Evolutionary conservation across 2,888 invertebrate genomes (phyloP).

Genomic region (Salticus scenicus): DNA sequence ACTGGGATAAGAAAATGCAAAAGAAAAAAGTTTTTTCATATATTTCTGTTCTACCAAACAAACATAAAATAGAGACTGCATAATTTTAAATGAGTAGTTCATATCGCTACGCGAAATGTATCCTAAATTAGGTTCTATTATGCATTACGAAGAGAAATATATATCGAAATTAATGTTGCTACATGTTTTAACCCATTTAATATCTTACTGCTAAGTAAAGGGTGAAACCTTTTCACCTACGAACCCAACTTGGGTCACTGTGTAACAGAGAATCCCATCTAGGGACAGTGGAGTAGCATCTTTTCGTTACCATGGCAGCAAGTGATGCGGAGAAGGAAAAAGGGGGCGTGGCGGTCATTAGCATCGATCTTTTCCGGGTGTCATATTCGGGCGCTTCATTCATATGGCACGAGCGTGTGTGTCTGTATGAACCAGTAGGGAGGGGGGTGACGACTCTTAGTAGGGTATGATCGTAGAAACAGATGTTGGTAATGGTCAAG

Average conservation of each 20-base stretch:
- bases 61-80: too few species aligned
- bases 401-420: neutral
- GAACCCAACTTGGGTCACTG: neutral
- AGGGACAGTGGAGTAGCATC: neutral
- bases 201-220: too few species aligned
- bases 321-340: neutral
- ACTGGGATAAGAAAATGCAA: too few species aligned
- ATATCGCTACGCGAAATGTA: too few species aligned
- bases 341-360: slow-evolving; percentile 21
- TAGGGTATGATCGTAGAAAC: neutral
- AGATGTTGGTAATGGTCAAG: neutral
- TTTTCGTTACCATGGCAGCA: neutral
- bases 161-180: too few species aligned
- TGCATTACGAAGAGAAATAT: too few species aligned
- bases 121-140: too few species aligned
- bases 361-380: slow-evolving; percentile 16
- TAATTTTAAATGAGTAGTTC: too few species aligned
- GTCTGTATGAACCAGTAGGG: neutral
- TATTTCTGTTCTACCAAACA: too few species aligned
- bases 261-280: neutral
- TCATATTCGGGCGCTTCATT: neutral
- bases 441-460: neutral
- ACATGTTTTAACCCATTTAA: too few species aligned
- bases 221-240: too few species aligned
- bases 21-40: too few species aligned